These are phyloP conservation scores for Allacma fusca DNA, from an alignment of 2,888 invertebrate genomes.

Conservation along the genomic window DNA sequence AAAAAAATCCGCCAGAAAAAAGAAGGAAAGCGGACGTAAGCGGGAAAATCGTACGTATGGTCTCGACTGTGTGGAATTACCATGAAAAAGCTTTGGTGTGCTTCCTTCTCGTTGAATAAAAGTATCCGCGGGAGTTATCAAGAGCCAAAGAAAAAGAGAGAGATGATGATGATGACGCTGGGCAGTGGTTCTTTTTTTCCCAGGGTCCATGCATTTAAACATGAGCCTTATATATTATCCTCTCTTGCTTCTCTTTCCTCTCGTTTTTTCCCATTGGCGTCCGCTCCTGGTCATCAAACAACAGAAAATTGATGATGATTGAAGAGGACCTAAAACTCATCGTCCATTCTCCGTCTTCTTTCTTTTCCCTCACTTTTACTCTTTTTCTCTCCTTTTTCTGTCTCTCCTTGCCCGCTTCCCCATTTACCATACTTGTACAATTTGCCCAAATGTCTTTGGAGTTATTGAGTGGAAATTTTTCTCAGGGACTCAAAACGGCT, in stretches of 20 bases:
- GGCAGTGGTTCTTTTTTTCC: constrained; percentile 6
- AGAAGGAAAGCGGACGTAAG: no score
- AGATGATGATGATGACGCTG: constrained; percentile 26
- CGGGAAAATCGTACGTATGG: no score
- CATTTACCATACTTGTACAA: neutral
- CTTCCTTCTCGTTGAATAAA: constrained; percentile 1
- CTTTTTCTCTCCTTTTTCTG: neutral
- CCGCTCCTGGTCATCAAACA: constrained; percentile 26
- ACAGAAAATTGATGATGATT: constrained; percentile 46
- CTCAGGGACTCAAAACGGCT: no score
- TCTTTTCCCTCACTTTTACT: neutral
- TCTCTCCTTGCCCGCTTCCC: neutral
- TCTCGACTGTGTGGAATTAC: constrained; percentile 30
- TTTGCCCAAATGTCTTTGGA: constrained; percentile 33
- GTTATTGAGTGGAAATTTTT: constrained; percentile 37
- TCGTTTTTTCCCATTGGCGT: neutral
- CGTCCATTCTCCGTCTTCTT: neutral
- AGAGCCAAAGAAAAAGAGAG: neutral
- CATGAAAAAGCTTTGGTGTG: constrained; percentile 39
- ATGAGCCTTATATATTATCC: constrained; percentile 33
- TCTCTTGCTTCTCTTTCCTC: neutral
- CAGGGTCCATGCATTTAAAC: constrained; percentile 41
- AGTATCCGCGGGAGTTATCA: constrained; percentile 11
- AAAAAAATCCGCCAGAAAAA: no score
- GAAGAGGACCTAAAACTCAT: constrained; percentile 36